These are phyloP conservation scores for Linyphia triangularis DNA, from an alignment of 2,888 invertebrate genomes.

Conservation along the genomic window DNA sequence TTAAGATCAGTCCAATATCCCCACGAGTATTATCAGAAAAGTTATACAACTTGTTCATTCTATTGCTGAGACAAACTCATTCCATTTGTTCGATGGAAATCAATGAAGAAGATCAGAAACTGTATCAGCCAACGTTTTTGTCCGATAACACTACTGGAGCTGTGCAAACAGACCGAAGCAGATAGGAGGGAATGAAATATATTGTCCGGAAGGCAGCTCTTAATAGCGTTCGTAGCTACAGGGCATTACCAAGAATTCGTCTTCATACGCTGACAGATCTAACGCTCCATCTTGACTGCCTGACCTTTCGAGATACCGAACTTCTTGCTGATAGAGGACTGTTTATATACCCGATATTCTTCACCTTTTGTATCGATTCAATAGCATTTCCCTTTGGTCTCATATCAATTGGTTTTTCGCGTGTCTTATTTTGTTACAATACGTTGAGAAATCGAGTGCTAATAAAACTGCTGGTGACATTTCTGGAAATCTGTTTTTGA, in stretches of 20 bases:
- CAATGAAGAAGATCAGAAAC: conserved; percentile 17
- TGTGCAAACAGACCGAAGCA: background rate
- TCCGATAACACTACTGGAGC: conserved; percentile 1
- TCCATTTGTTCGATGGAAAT: background rate
- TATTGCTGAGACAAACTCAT: background rate
- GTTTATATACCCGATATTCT: background rate
- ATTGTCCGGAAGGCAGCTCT: conserved; percentile 9
- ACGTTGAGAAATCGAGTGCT: too few species aligned
- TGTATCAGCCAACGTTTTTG: conserved; percentile 1
- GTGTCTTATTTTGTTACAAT: too few species aligned
- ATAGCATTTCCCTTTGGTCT: background rate
- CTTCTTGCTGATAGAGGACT: background rate
- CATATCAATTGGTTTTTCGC: background rate
- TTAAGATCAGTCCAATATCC: background rate
- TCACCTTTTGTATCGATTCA: background rate
- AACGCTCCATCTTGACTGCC: background rate
- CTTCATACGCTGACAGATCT: conserved; percentile 17
- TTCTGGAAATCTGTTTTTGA: too few species aligned
- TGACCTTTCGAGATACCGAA: conserved; percentile 11
- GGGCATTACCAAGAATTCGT: background rate
- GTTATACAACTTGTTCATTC: background rate
- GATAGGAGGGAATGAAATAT: background rate
- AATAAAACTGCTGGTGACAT: too few species aligned
- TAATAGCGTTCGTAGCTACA: background rate
- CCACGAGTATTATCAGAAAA: background rate